A percentile compares a stretch with the other conserved stretches of the same genome.
These are phyloP conservation scores for Tigriopus californicus DNA, from an alignment of 2,888 invertebrate species.

Conservation along the genomic window DNA sequence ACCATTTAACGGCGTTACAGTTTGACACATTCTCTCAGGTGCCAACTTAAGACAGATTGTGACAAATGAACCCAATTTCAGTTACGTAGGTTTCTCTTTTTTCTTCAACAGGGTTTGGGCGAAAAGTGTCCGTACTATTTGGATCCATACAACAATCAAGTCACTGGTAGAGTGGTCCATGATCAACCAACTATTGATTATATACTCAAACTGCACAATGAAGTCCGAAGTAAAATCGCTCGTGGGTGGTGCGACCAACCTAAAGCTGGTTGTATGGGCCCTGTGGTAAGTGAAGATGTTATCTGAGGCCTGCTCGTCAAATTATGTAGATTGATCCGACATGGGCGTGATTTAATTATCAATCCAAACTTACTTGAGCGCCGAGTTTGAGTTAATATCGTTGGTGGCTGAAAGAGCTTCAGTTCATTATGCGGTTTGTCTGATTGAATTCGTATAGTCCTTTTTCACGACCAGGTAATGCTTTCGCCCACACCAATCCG, in stretches of 20 bases:
- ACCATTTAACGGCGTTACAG: no score
- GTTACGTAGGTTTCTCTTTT: no score
- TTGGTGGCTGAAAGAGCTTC: no score
- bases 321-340: background rate
- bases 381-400: no score
- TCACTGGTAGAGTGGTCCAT: constrained; percentile 1
- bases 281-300: constrained; percentile 3
- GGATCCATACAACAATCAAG: constrained; percentile 1
- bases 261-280: constrained; percentile 15
- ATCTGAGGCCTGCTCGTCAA: background rate
- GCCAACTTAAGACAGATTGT: no score
- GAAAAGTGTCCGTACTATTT: constrained; percentile 12
- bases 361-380: no score
- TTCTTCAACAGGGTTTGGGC: constrained; percentile 7
- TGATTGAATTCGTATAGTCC: no score
- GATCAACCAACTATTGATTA: background rate
- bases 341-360: background rate
- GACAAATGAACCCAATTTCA: no score
- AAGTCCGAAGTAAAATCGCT: constrained; percentile 14
- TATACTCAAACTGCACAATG: constrained; percentile 13
- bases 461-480: no score
- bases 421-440: no score
- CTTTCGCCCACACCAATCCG: no score
- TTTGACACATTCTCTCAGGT: no score
- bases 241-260: constrained; percentile 12